phyloP scores from a whole-genome alignment of 2,797 vertebrate species.

The Sebastes umbrosus region DNA sequence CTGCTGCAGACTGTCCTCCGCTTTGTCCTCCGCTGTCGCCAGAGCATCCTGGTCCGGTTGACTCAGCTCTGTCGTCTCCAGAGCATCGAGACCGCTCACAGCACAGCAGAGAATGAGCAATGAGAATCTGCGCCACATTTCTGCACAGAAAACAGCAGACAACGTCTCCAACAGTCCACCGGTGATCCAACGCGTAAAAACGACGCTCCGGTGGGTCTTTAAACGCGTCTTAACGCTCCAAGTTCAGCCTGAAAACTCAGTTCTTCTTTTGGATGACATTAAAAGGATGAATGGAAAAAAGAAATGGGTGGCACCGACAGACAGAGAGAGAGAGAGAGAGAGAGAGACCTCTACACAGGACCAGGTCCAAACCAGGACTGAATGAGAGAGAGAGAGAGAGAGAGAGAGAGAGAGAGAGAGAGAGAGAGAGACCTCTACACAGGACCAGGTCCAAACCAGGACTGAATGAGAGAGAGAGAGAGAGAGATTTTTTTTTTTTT shows the following conservation, averaged over 20 bases:
- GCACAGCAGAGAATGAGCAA: constrained; percentile 38
- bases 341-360: no score
- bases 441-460: no score
- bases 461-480: not conserved
- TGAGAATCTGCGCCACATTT: constrained; percentile 32
- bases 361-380: not conserved
- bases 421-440: not conserved
- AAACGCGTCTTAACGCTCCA: not conserved
- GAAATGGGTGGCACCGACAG: not conserved
- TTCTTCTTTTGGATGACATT: no score
- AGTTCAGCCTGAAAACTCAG: no score
- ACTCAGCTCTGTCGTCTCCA: not conserved
- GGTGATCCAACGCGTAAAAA: not conserved
- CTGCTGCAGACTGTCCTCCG: not conserved
- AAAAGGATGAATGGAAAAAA: not conserved
- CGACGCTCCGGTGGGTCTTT: not conserved
- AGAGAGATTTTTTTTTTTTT: not conserved
- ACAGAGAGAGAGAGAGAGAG: no score
- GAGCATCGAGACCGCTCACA: not conserved
- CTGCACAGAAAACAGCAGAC: no score
- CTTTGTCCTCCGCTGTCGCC: not conserved
- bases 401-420: not conserved
- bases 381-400: not conserved
- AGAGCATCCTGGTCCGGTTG: not conserved
- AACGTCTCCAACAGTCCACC: not conserved